These are phyloP conservation scores for Porites lobata DNA, from an alignment of 92 coral and sea anemone species.

Conservation along the genomic window DNA sequence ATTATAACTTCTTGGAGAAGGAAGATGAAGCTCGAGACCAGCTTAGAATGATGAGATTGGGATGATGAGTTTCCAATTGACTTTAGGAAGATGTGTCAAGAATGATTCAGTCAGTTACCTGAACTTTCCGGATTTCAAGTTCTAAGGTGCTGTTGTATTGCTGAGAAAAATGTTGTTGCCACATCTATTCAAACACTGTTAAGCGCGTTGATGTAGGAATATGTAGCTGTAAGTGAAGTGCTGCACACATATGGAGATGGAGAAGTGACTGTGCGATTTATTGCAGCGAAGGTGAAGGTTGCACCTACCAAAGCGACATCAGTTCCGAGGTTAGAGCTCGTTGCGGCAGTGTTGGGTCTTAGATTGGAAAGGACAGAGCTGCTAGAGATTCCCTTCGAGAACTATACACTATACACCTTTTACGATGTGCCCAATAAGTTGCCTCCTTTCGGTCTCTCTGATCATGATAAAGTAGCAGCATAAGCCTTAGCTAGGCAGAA, in stretches of 20 bases:
- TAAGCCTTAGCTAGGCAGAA: constrained; percentile 35
- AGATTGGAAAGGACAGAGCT: constrained; percentile 45
- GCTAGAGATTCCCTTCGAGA: constrained; percentile 25
- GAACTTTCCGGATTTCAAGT: constrained; percentile 24
- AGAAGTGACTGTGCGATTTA: constrained; percentile 46
- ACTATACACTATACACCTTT: neutral
- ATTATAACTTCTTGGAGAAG: no score
- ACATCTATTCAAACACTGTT: constrained; percentile 58
- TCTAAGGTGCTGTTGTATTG: constrained; percentile 3
- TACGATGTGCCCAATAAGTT: no score
- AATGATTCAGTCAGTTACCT: constrained; percentile 25
- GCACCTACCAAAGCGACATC: constrained; percentile 56
- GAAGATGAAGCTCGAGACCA: no score
- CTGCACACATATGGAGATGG: constrained; percentile 53
- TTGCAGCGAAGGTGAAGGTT: constrained; percentile 75
- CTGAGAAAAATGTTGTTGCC: neutral
- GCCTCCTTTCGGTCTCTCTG: no score
- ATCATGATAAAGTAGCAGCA: neutral
- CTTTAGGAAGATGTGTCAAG: constrained; percentile 24
- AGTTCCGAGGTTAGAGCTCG: constrained; percentile 41
- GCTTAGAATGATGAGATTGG: no score
- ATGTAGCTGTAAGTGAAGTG: constrained; percentile 63
- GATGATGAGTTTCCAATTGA: constrained; percentile 59
- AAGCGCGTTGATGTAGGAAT: constrained; percentile 51
- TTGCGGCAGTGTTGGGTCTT: constrained; percentile 64